A percentile compares a stretch with the other conserved stretches of the same genome.
These are phyloP conservation scores for Adelognathus sp. DNA, from an alignment of 2,888 invertebrate genomes.

Conservation along the genomic window DNA sequence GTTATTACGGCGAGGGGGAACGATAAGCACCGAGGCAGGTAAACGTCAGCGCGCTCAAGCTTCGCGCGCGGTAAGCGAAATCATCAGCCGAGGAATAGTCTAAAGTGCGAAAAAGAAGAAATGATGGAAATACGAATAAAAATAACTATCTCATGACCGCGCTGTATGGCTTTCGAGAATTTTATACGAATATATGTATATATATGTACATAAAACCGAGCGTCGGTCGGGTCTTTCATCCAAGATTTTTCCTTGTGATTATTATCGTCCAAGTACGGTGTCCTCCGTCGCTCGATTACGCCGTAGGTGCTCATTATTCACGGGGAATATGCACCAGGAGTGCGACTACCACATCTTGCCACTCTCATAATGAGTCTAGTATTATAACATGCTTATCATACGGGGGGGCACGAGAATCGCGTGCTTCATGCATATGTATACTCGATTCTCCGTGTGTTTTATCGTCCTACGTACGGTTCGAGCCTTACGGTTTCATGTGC, in stretches of 20 bases:
- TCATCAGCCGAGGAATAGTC: neutral
- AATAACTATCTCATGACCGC: constrained; percentile 8
- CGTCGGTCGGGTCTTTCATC: constrained; percentile 46
- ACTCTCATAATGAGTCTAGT: neutral
- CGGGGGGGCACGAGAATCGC: constrained; percentile 6
- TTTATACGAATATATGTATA: no score
- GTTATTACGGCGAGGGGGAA: constrained; percentile 17
- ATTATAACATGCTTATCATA: constrained; percentile 9
- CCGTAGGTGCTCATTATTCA: neutral
- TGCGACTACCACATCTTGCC: neutral
- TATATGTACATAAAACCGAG: constrained; percentile 18
- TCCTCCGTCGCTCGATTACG: constrained; percentile 9
- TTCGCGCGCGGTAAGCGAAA: neutral
- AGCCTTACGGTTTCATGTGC: neutral
- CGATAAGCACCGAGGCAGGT: constrained; percentile 30
- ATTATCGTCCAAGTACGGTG: neutral
- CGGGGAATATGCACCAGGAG: neutral
- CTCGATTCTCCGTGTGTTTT: neutral
- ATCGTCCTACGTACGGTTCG: neutral
- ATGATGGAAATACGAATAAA: constrained; percentile 18
- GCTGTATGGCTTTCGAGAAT: constrained; percentile 33
- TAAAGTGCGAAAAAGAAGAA: neutral
- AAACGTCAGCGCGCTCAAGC: constrained; percentile 16
- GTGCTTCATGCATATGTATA: neutral
- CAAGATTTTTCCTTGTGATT: constrained; percentile 58